Conservation (phyloP, 2,797 vertebrate genomes). For the Cottoperca gobio region DNA sequence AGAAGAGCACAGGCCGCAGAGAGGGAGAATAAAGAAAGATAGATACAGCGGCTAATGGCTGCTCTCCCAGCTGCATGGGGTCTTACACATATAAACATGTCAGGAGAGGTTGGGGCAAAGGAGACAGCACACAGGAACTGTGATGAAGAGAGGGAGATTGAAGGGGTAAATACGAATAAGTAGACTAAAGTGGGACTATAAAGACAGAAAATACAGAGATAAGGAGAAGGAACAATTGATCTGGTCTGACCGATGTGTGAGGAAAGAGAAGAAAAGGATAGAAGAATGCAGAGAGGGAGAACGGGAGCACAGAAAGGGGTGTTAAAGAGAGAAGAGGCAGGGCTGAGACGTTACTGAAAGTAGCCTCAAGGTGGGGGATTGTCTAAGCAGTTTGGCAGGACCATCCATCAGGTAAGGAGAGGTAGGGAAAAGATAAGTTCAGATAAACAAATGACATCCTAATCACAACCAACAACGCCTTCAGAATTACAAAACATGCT, state of each 20-base stretch:
- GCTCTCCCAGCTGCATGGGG: conserved; percentile 63
- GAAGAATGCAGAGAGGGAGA: conserved; percentile 40
- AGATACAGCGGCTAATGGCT: conserved; percentile 62
- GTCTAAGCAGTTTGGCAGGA: conserved; percentile 37
- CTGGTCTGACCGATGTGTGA: conserved; percentile 43
- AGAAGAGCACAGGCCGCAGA: conserved; percentile 49
- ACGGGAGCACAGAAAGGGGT: conserved; percentile 36
- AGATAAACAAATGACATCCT: conserved; percentile 32
- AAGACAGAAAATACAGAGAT: conserved; percentile 41
- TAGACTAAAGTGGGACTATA: conserved; percentile 37
- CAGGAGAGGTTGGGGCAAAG: conserved; percentile 54
- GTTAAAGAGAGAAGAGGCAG: conserved; percentile 52
- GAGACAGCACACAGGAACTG: conserved; percentile 32
- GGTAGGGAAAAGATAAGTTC: conserved; percentile 34
- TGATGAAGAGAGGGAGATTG: conserved; percentile 34
- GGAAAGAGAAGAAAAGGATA: conserved; percentile 43
- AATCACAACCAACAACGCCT: conserved; percentile 24
- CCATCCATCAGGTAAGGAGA: conserved; percentile 63
- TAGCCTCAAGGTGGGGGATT: conserved; percentile 63
- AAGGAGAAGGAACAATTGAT: conserved; percentile 49
- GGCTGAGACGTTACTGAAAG: conserved; percentile 45
- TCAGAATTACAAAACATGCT: conserved; percentile 13
- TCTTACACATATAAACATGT: conserved; percentile 67
- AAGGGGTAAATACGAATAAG: conserved; percentile 36
- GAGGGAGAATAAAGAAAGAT: conserved; percentile 35